These are phyloP conservation scores for Larimichthys polyactis DNA, from an alignment of 2,113 vertebrate species.

Conservation along the genomic window DNA sequence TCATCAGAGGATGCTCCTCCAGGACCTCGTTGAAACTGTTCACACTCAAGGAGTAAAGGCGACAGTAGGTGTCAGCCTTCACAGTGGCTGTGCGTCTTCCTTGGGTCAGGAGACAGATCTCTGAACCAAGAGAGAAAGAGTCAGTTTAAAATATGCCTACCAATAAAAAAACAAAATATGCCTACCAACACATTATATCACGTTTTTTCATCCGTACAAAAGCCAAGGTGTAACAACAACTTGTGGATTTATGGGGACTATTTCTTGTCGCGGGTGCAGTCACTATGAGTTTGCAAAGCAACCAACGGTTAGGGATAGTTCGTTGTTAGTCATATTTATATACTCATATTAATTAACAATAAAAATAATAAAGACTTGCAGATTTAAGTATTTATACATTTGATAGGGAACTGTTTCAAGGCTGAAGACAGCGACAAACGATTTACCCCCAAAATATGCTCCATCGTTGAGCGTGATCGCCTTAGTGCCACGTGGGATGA, in stretches of 20 bases:
- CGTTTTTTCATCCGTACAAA: no score
- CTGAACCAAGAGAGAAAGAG: constrained; percentile 58
- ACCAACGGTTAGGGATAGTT: no score
- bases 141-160: background rate
- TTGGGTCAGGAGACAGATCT: constrained; percentile 85
- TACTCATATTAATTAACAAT: background rate
- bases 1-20: constrained; percentile 86
- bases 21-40: constrained; percentile 86
- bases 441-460: constrained; percentile 96
- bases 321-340: no score
- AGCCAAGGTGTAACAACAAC: no score
- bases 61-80: constrained; percentile 84
- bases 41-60: constrained; percentile 86
- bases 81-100: constrained; percentile 85
- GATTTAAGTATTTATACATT: background rate
- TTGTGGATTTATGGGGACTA: no score
- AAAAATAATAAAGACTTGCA: background rate
- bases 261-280: no score
- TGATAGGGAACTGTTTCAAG: background rate
- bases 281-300: no score
- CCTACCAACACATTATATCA: no score
- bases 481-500: constrained; percentile 92
- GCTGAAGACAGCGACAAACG: background rate
- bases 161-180: no score
- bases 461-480: constrained; percentile 93